phyloP scores from a whole-genome alignment of 64 coral and sea anemone species.

The Platygyra sinensis region DNA sequence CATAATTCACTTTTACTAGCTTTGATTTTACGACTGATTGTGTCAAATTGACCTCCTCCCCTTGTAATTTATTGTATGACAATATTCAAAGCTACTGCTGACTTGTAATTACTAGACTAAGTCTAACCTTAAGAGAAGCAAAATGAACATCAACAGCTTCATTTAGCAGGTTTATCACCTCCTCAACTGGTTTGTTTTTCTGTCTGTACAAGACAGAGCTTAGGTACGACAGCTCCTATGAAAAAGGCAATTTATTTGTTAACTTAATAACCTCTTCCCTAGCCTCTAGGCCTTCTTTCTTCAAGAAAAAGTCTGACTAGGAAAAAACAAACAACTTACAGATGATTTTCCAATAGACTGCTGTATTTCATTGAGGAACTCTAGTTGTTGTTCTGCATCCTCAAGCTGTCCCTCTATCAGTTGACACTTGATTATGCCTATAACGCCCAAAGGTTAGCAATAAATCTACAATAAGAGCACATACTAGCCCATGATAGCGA shows the following conservation, averaged over 20 bases:
- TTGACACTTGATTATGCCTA: constrained; percentile 98
- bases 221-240: constrained; percentile 92
- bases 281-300: too few relatives aligned
- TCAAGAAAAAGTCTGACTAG: not conserved
- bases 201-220: constrained; percentile 86
- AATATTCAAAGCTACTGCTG: not conserved
- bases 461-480: not conserved
- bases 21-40: too few relatives aligned
- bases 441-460: not conserved
- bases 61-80: not conserved
- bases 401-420: constrained; percentile 90
- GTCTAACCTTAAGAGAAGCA: constrained; percentile 75
- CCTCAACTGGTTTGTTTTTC: constrained; percentile 82
- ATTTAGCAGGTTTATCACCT: constrained; percentile 85
- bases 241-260: not conserved
- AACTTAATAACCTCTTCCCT: too few relatives aligned
- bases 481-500: too few relatives aligned
- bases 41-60: too few relatives aligned
- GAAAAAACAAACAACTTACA: constrained; percentile 44
- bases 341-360: constrained; percentile 99
- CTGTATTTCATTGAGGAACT: constrained; percentile 98
- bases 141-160: constrained; percentile 94
- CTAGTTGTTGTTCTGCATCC: constrained; percentile 98
- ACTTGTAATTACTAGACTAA: not conserved
- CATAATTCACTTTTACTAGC: too few relatives aligned